A percentile compares a stretch with the other conserved stretches of the same genome.
Conservation (phyloP, 2,888 invertebrate genomes). For the Thelaira solivaga region DNA sequence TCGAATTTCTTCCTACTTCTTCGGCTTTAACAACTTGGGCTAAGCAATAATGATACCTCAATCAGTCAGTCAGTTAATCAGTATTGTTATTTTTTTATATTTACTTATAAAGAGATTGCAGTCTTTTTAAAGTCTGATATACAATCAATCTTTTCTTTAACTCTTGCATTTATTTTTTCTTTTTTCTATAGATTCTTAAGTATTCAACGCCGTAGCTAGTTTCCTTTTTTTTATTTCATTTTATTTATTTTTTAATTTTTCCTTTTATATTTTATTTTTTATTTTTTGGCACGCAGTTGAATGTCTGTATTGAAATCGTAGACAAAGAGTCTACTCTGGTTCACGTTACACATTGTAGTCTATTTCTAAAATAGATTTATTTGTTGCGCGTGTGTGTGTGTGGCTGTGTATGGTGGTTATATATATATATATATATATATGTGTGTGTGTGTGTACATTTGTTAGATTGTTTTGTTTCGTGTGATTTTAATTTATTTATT, state of each 20-base stretch:
- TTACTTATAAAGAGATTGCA: no score
- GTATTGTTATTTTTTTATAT: no score
- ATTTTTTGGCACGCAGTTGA: conserved; percentile 12
- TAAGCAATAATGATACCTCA: no score
- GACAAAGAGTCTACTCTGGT: conserved; percentile 43
- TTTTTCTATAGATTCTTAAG: neutral
- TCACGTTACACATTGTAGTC: conserved; percentile 9
- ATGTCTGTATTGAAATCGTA: conserved; percentile 32
- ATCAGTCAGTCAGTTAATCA: no score
- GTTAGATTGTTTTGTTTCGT: no score
- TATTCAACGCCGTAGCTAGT: conserved; percentile 4
- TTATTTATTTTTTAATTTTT: neutral
- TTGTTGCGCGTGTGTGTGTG: no score
- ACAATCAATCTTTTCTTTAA: neutral
- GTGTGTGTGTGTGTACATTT: no score
- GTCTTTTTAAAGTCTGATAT: neutral
- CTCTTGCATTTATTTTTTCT: conserved; percentile 6
- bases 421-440: no score
- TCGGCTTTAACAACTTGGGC: no score
- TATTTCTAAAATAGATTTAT: conserved; percentile 10
- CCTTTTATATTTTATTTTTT: neutral
- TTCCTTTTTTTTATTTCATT: neutral
- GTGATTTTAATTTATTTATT: no score
- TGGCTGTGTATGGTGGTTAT: no score
- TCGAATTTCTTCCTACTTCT: no score